Percentiles rank a stretch among this genome's conserved stretches.
Evolutionary conservation across 2,113 vertebrate genomes (phyloP).

Genomic region (Cinclus mexicanus): DNA sequence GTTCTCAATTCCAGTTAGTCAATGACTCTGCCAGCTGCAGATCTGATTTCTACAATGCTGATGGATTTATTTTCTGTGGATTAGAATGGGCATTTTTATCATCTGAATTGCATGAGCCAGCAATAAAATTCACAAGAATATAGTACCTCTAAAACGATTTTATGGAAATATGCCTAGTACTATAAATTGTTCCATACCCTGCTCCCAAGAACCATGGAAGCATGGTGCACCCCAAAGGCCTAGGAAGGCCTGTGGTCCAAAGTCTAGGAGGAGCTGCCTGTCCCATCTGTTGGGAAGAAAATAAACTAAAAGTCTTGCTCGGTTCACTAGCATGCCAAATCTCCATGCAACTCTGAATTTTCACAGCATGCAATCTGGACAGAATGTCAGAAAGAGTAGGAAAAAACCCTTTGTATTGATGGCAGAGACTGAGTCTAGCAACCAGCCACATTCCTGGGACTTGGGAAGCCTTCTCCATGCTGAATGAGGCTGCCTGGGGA

Average conservation of each 20-base stretch:
- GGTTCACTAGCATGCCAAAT: fast-evolving
- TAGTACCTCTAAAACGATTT: background rate
- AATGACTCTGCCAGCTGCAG: fast-evolving
- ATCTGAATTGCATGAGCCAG: background rate
- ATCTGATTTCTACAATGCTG: background rate
- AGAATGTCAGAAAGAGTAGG: background rate
- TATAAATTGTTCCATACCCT: background rate
- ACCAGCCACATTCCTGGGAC: background rate
- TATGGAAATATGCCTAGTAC: background rate
- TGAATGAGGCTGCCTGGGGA: background rate
- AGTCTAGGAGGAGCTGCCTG: background rate
- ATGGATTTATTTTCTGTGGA: background rate
- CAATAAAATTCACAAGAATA: background rate
- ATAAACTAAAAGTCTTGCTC: background rate
- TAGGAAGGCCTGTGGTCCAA: background rate
- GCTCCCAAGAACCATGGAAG: background rate
- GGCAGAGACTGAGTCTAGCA: background rate
- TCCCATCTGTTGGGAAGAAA: background rate
- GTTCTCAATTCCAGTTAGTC: background rate
- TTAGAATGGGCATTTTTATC: background rate
- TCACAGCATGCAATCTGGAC: background rate
- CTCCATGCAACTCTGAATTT: background rate
- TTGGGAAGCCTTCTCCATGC: fast-evolving
- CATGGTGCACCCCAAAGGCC: background rate
- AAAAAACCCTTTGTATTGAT: background rate